Evolutionary conservation across 2,888 invertebrate species (phyloP).

Genomic region (Cantharis lateralis): DNA sequence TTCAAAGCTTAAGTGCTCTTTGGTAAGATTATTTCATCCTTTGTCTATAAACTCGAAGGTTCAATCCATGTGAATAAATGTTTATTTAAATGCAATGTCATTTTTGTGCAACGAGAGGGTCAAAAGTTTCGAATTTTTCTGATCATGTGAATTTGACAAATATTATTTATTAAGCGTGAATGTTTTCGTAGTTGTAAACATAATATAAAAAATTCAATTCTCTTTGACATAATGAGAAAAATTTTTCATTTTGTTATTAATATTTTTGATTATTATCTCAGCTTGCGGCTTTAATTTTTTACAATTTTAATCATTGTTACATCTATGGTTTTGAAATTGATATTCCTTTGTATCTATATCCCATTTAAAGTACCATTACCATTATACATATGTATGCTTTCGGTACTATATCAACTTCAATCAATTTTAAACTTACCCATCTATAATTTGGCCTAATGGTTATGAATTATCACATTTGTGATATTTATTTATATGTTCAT

Average conservation of each 20-base stretch:
- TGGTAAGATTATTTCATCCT: not conserved
- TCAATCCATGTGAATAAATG: not conserved
- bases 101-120: not conserved
- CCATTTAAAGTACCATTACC: not conserved
- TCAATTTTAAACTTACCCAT: not conserved
- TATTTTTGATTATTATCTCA: conserved; percentile 20
- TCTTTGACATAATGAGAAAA: not conserved
- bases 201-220: not conserved
- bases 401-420: not conserved
- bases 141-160: too few species aligned
- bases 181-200: not conserved
- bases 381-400: not conserved
- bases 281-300: conserved; percentile 17
- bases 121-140: too few species aligned
- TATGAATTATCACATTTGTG: conserved; percentile 6
- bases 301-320: conserved; percentile 14
- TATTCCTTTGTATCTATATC: conserved; percentile 14
- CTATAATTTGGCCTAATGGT: conserved; percentile 9
- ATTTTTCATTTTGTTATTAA: not conserved
- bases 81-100: not conserved
- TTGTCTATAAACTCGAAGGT: not conserved
- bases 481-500: not conserved
- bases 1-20: not conserved
- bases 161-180: not conserved
- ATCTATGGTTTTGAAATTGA: conserved; percentile 19